These are phyloP conservation scores for Pungitius pungitius DNA, from an alignment of 2,113 vertebrate genomes.

Conservation along the genomic window DNA sequence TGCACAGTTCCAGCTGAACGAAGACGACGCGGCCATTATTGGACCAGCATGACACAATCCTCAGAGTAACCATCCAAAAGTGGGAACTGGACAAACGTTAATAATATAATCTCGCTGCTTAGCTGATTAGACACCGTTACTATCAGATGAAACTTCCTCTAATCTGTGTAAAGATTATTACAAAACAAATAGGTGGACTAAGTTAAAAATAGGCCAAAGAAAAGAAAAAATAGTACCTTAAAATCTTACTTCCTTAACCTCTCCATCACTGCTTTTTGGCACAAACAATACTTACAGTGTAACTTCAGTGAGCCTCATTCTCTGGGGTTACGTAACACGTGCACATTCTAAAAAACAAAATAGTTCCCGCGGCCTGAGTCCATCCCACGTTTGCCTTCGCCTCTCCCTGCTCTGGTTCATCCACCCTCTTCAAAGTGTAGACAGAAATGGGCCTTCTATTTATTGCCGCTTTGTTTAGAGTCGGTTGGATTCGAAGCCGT, in stretches of 20 bases:
- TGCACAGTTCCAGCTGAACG: background rate
- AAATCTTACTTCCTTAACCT: background rate
- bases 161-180: background rate
- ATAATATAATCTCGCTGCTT: background rate
- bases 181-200: background rate
- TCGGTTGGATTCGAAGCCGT: constrained; percentile 33
- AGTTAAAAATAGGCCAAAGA: too few relatives aligned
- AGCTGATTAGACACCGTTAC: background rate
- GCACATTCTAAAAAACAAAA: background rate
- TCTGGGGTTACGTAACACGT: background rate
- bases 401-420: constrained; percentile 33
- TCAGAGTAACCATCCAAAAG: background rate
- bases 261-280: background rate
- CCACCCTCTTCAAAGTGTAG: constrained; percentile 43
- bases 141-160: too few relatives aligned
- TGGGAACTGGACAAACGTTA: background rate
- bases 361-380: background rate
- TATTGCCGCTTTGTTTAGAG: constrained; percentile 5
- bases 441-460: constrained; percentile 25
- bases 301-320: background rate
- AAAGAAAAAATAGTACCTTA: background rate
- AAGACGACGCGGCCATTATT: background rate
- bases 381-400: background rate
- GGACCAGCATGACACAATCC: background rate
- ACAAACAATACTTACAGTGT: background rate